phyloP scores from a whole-genome alignment of 1,140 invertebrate genomes.

The Lanistes nyassanus region DNA sequence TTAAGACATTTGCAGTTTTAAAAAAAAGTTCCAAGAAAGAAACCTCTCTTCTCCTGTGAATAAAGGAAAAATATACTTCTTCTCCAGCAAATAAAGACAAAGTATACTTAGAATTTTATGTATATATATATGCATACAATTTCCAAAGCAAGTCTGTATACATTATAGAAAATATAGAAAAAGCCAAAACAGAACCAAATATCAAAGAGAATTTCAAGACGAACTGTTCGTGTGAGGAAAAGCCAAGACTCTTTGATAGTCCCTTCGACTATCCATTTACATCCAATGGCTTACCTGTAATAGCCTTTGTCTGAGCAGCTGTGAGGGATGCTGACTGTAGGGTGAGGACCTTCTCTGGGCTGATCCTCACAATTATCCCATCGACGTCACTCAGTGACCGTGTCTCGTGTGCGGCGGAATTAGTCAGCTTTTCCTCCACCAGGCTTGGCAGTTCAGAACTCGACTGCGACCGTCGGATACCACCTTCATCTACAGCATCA shows the following conservation, averaged over 20 bases:
- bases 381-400: slow-evolving; percentile 51
- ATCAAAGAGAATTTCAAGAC: no score
- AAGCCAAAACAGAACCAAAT: no score
- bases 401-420: slow-evolving; percentile 37
- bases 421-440: slow-evolving; percentile 44
- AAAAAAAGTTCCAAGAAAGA: no score
- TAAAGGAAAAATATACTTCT: no score
- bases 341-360: slow-evolving; percentile 61
- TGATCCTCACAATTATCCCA: slow-evolving; percentile 48
- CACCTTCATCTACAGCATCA: slow-evolving; percentile 20
- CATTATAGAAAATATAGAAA: no score
- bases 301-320: slow-evolving; percentile 64
- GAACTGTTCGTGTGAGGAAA: no score
- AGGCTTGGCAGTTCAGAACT: slow-evolving; percentile 36
- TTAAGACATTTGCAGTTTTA: no score
- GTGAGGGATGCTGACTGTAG: slow-evolving; percentile 58
- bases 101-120: no score
- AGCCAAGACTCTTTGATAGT: background rate
- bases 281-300: slow-evolving; percentile 56
- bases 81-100: no score
- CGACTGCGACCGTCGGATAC: slow-evolving; percentile 43
- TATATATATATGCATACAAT: no score
- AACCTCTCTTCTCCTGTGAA: no score
- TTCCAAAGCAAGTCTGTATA: no score
- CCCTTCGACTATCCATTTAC: background rate